Evolutionary conservation across 1,140 invertebrate species (phyloP), one percentile per base, ranked within the genome.

Genomic region (Cylas formicarius): DNA sequence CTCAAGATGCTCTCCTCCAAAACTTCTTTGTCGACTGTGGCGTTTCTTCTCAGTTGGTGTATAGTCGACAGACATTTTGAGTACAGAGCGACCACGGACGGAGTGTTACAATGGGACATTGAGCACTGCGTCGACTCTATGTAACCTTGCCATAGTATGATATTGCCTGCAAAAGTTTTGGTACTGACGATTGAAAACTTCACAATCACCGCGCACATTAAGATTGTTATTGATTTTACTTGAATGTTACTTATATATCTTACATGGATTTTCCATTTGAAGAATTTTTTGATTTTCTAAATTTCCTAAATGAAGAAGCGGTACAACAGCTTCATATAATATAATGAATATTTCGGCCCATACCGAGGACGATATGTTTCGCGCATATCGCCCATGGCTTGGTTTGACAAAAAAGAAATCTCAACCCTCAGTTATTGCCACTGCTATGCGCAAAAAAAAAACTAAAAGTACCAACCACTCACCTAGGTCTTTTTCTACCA

Each of bases 81-180:
- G 54, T 77, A 80, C 9, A 76, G 61, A 36, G 67, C 58, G 9
- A 78, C 51, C 2, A 80, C 70, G 48, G 65, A 68, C 4, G 75
- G 71, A 4, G 72, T 68, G 46, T 67, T 75, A 53, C 77, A 80
- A 28, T 76, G 67, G 0, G 76, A 72, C 66, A 80, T 71, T 4
- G 76, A 77, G 34, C 70, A 70, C 56, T 77, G 73, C 1, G 67
- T 71, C 17, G 68, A 60, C 62, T 72, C 72, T 10, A 80, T 75
- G 32, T 75, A 67, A 4, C 70, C 66, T 45, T 72, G 71, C 78
- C 78, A 80, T 14, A 79, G 53, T 4, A 69, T 62, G 23, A 74
- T 70, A 52, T 75, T 48, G 11, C 43, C 39, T 46, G 34, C 29
- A 46, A 38, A 22, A 23, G n/a, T n/a, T n/a, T n/a, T n/a, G n/a